Percentiles rank a stretch among this genome's conserved stretches.
Conservation (phyloP, 2,888 invertebrate genomes). For the Macrophya annulata region DNA sequence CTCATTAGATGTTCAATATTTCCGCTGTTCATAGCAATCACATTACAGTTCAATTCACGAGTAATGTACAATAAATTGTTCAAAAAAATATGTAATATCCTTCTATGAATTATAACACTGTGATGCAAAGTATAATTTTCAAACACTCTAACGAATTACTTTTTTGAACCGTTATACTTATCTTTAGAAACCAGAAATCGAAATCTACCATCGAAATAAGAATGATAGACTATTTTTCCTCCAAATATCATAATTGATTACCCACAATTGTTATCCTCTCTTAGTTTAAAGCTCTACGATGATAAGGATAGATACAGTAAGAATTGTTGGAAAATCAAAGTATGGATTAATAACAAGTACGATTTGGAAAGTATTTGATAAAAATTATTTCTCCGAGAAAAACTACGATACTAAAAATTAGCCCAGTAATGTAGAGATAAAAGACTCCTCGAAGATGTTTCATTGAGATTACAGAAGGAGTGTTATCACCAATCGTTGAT, state of each 20-base stretch:
- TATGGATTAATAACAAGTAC: neutral
- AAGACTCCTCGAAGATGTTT: conserved; percentile 19
- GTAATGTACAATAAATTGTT: neutral
- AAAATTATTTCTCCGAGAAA: conserved; percentile 14
- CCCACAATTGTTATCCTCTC: neutral
- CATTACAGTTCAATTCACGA: neutral
- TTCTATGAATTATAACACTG: neutral
- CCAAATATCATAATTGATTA: neutral
- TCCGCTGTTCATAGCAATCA: neutral
- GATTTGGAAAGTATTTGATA: neutral
- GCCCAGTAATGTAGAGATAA: neutral
- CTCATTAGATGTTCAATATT: neutral
- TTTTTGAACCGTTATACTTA: neutral
- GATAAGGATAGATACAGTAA: neutral
- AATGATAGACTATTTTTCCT: neutral
- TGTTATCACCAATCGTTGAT: neutral
- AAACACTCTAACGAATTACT: neutral
- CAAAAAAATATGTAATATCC: neutral
- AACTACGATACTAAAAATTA: neutral
- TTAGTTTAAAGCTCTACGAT: neutral
- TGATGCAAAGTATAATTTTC: neutral
- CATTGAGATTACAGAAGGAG: neutral
- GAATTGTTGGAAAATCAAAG: neutral
- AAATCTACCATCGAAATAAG: neutral
- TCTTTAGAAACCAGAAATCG: neutral